phyloP scores from a whole-genome alignment of 2,113 vertebrate species.

The Aspidoscelis tigris region DNA sequence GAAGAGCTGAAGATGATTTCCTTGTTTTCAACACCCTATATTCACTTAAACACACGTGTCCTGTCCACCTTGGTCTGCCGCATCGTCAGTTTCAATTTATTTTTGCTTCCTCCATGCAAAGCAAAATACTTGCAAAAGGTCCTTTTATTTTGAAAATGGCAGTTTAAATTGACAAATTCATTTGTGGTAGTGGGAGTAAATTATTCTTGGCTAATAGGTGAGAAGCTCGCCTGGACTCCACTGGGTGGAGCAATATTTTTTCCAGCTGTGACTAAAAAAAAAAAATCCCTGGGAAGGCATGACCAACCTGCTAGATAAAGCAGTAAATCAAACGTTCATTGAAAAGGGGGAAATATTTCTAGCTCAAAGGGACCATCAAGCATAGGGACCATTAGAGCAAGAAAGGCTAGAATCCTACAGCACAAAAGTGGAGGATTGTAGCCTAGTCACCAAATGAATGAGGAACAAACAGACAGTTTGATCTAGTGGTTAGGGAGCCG shows the following conservation, averaged over 20 bases:
- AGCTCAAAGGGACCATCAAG: neutral
- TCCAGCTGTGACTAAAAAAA: neutral
- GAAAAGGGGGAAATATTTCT: neutral
- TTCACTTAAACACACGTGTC: neutral
- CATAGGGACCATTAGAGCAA: neutral
- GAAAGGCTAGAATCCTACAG: neutral
- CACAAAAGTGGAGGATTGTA: neutral
- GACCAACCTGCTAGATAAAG: neutral
- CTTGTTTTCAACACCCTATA: constrained; percentile 9
- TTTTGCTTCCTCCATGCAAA: neutral
- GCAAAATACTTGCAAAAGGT: neutral
- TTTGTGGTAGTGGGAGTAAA: too few species aligned
- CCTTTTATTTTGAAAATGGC: neutral
- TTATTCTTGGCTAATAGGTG: neutral
- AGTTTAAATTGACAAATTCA: neutral
- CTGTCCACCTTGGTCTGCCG: neutral
- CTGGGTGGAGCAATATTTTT: neutral
- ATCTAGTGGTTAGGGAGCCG: neutral
- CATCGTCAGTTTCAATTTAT: neutral
- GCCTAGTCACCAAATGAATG: neutral
- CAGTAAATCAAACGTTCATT: neutral
- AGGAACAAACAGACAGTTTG: neutral
- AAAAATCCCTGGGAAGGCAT: neutral
- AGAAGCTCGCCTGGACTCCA: neutral
- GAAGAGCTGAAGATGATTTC: neutral